Conservation (phyloP, 2,797 vertebrate genomes). For the Lycodopsis pacificus region DNA sequence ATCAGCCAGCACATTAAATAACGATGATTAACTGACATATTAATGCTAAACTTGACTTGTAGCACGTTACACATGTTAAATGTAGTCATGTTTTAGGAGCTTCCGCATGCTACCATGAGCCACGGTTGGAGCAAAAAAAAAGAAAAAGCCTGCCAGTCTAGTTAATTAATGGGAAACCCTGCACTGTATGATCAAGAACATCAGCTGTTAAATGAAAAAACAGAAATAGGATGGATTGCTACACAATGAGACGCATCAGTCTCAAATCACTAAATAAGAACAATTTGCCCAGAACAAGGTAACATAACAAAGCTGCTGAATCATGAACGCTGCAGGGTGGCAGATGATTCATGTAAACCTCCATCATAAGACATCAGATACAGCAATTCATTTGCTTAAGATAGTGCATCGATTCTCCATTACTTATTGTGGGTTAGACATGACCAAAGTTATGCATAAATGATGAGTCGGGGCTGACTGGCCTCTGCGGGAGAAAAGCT, state of each 20-base stretch:
- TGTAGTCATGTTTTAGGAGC: not conserved
- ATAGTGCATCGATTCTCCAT: conserved; percentile 16
- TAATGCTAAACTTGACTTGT: no score
- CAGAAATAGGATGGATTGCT: not conserved
- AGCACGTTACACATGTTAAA: not conserved
- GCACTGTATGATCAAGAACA: not conserved
- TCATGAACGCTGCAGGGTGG: not conserved
- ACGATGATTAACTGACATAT: no score
- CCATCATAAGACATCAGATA: not conserved
- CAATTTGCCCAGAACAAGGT: not conserved
- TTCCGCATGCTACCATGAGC: not conserved
- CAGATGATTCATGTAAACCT: conserved; percentile 5
- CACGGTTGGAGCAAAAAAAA: not conserved
- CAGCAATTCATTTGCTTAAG: conserved; percentile 24
- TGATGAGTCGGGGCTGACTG: conserved; percentile 16
- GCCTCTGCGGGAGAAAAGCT: not conserved
- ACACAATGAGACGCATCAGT: not conserved
- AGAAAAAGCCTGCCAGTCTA: no score
- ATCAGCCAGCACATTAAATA: no score
- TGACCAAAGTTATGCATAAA: conserved; percentile 31
- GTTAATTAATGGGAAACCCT: not conserved
- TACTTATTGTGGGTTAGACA: conserved; percentile 1
- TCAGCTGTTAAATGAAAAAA: not conserved
- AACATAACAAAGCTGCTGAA: not conserved
- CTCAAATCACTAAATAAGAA: not conserved